Conservation (phyloP, 1,140 invertebrate genomes). For the Dendrolimus punctatus region DNA sequence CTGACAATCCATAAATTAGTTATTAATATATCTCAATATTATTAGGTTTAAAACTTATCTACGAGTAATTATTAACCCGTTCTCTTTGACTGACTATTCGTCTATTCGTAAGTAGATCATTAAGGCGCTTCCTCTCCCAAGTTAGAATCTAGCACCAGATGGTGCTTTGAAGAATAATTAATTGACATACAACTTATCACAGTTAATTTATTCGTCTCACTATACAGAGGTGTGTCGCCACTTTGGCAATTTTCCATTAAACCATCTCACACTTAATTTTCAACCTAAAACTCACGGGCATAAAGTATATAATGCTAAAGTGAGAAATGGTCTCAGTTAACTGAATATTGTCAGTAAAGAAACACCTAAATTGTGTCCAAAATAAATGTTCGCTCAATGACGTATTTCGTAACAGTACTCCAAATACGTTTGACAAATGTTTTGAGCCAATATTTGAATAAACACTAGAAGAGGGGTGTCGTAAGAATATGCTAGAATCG, state of each 20-base stretch:
- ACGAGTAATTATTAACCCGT: no score
- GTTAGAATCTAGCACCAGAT: conserved; percentile 51
- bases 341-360: conserved; percentile 16
- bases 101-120: conserved; percentile 24
- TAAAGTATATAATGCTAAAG: conserved; percentile 14
- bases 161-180: conserved; percentile 72
- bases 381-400: conserved; percentile 59
- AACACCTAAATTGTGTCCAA: conserved; percentile 61
- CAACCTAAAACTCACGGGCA: conserved; percentile 10
- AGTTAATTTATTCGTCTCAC: conserved; percentile 68
- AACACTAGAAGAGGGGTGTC: conserved; percentile 11
- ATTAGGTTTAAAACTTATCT: no score
- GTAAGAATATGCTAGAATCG: conserved; percentile 24
- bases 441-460: conserved; percentile 41
- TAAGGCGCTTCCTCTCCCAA: conserved; percentile 43
- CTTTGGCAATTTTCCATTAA: conserved; percentile 58
- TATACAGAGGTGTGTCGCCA: conserved; percentile 60
- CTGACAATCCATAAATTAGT: no score
- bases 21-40: no score
- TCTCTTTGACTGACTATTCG: no score
- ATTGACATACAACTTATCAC: conserved; percentile 71
- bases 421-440: conserved; percentile 30
- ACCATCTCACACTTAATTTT: conserved; percentile 11
- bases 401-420: conserved; percentile 52
- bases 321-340: no score